Evolutionary conservation across 1,140 invertebrate genomes (phyloP).

Genomic region (Drosophila takahashii): DNA sequence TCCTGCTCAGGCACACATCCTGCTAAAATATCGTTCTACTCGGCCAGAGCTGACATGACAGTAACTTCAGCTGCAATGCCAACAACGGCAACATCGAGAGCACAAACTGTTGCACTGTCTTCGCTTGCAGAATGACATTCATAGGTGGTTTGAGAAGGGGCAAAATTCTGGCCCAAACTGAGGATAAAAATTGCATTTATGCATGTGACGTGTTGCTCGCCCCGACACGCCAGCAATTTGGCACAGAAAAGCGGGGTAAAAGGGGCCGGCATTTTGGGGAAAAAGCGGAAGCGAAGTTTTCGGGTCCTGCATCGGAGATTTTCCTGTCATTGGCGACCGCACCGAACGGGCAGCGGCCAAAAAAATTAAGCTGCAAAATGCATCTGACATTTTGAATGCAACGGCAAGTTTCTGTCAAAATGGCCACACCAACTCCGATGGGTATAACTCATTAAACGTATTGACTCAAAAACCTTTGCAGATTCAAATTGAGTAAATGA

Average conservation of each 20-base stretch:
- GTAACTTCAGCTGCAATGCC: slow-evolving; percentile 68
- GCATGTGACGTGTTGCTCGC: slow-evolving; percentile 66
- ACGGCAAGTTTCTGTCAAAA: slow-evolving; percentile 20
- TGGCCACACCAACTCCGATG: background rate
- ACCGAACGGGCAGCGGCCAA: background rate
- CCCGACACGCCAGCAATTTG: slow-evolving; percentile 58
- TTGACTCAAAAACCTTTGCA: background rate
- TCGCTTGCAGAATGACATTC: slow-evolving; percentile 34
- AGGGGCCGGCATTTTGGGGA: background rate
- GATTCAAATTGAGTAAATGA: background rate
- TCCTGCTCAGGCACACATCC: slow-evolving; percentile 17
- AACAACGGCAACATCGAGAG: slow-evolving; percentile 33
- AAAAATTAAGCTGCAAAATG: slow-evolving; percentile 30
- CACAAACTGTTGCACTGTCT: slow-evolving; percentile 59
- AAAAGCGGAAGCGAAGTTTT: slow-evolving; percentile 24
- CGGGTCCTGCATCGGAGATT: slow-evolving; percentile 26
- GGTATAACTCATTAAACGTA: slow-evolving; percentile 8
- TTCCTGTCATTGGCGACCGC: slow-evolving; percentile 45
- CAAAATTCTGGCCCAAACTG: slow-evolving; percentile 6
- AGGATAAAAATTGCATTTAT: slow-evolving; percentile 68
- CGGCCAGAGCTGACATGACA: slow-evolving; percentile 66
- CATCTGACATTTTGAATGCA: slow-evolving; percentile 40
- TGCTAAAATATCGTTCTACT: slow-evolving; percentile 69
- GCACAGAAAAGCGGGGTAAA: slow-evolving; percentile 14
- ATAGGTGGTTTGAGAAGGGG: slow-evolving; percentile 22